Evolutionary conservation across 2,888 invertebrate genomes (phyloP).

Genomic region (Rhorus exstirpatorius): DNA sequence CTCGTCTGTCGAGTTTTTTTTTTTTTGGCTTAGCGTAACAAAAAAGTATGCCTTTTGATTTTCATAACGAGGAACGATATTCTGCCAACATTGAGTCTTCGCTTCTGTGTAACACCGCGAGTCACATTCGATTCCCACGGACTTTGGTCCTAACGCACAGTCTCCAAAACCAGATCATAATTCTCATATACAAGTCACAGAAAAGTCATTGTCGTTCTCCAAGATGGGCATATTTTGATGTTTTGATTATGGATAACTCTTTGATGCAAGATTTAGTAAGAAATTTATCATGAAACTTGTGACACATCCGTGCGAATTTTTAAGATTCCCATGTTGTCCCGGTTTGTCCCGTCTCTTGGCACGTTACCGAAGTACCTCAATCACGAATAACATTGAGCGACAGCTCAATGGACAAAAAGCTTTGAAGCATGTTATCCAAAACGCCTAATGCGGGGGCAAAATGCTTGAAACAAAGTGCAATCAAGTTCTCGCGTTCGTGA

Average conservation of each 20-base stretch:
- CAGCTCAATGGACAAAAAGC: not conserved
- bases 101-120: too few species aligned
- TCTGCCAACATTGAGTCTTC: too few species aligned
- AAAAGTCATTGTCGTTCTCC: too few species aligned
- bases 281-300: not conserved
- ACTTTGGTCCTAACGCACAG: too few species aligned
- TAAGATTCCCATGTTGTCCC: slow-evolving; percentile 1
- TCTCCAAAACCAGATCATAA: too few species aligned
- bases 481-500: slow-evolving; percentile 49
- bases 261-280: not conserved
- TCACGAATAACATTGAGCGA: slow-evolving; percentile 11
- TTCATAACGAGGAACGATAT: too few species aligned
- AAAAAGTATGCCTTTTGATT: too few species aligned
- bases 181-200: too few species aligned
- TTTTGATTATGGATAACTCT: not conserved
- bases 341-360: not conserved
- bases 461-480: slow-evolving; percentile 67
- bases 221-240: too few species aligned
- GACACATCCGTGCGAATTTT: not conserved
- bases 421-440: slow-evolving; percentile 29
- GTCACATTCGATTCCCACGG: too few species aligned
- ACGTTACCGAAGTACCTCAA: not conserved
- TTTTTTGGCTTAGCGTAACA: too few species aligned
- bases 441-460: slow-evolving; percentile 42
- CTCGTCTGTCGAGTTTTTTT: too few species aligned